Evolutionary conservation across 2,113 vertebrate genomes (phyloP), one percentile per base, ranked within the genome.

Genomic region (Struthio camelus): DNA sequence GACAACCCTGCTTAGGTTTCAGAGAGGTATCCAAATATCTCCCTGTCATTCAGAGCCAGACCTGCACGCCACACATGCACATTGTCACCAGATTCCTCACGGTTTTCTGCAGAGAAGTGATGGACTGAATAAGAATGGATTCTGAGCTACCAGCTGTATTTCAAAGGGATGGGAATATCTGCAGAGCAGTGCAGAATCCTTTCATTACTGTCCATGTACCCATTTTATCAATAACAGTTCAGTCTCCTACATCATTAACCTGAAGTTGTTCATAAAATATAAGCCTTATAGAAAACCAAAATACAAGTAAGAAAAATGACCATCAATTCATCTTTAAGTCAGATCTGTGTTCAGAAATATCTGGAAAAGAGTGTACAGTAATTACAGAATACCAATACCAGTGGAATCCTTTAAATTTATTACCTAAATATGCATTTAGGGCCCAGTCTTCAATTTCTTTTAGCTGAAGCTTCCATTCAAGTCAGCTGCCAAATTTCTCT

Each of bases 11-110:
- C 48, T 91, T 82, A 80, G 58, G 46, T 89, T 85, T 89, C 64
- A 77, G 53, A 70, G 24, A 64, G 17, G 38, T 32, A 50, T 36
- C 81, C n/a, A 59, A 9, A 66, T 85, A 73, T 85, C 42, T 58
- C 51, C 40, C 53, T 54, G 17, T 91, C 28, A 5, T 34, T 56
- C 58, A 73, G 78, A 79, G 50, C 44, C 54, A 75, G 64, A 78
- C 40, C 72, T 75, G 72, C 85, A 54, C 22, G 58, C 46, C 62
- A 50, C 62, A 27, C 48, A 3, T 5, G 8, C 1, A 2, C 54
- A 93, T 90, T 95, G 89, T 93, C 86, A 66, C 86, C 76, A 66
- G 42, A 23, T 95, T 84, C 64, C 77, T 93, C 72, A 46, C 0
- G 0, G 30, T 89, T 93, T 91, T 94, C 75, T 89, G 84, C 89